Evolutionary conservation across 2,113 vertebrate genomes (phyloP), one percentile per base, ranked within the genome.

Genomic region (Epinephelus lanceolatus): DNA sequence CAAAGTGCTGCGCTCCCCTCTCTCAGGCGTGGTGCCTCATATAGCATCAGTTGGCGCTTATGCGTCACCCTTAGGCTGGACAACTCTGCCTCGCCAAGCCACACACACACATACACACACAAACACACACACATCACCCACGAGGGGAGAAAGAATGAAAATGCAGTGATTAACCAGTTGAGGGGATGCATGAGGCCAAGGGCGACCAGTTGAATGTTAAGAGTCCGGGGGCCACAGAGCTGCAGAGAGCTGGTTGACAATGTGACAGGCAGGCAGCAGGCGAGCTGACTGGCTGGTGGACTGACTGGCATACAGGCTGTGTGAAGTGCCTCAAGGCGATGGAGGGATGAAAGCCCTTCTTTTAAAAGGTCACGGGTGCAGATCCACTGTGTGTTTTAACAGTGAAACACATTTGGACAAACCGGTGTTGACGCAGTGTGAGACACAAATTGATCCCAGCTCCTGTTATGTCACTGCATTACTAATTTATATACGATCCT

Each of bases 61-160:
- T 85, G 82, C 76, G 70, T 88, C 87, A 90, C 78, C 81, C 91
- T 70, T 13, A 85, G 81, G 86, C 81, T 76, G 83, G 79, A 87
- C 86, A 72, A 72, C 69, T 66, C 85, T 47, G 76, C 63, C 69
- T 75, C 27, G 49, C 81, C 76, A 85, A 81, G 71, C 53, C 79
- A 52, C 53, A 83, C 69, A 67, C 42, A 37, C 23, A 76, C 45
- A 53, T 52, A 80, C 71, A 71, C 42, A 63, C 47, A 55, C 51
- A 83, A 51, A 73, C 63, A 49, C n/a, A 49, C 42, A 33, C 2
- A 40, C 51, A 73, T 56, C 61, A 60, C 45, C 65, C 76, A 85
- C 65, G 56, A 27, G 37, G 51, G n/a, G 49, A 21, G 37, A 80
- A 65, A 56, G 23, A 85, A 78, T 63, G 57, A 81, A 81, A 90